Percentiles rank a stretch among this genome's conserved stretches.
These are phyloP conservation scores for Chaetura pelagica DNA, from an alignment of 2,113 vertebrate genomes.

Conservation along the genomic window DNA sequence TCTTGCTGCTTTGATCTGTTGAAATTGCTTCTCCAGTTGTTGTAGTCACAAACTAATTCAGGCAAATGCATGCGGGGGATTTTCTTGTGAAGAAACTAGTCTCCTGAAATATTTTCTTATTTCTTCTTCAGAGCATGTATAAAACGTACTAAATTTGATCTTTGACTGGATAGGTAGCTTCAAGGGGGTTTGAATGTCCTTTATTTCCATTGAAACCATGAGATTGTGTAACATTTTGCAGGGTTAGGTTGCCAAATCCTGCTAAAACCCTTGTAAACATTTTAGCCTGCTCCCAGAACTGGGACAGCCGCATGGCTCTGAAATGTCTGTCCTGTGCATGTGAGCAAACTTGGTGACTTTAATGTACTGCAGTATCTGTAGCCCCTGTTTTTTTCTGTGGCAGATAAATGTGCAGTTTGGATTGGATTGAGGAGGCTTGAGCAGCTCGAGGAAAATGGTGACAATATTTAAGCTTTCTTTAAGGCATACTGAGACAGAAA, in stretches of 20 bases:
- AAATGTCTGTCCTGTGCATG: fast-evolving
- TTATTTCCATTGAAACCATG: background rate
- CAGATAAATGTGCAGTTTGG: background rate
- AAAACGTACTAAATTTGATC: background rate
- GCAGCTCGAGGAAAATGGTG: background rate
- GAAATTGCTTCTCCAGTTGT: background rate
- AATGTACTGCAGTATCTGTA: fast-evolving
- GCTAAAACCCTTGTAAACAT: background rate
- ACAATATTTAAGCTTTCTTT: background rate
- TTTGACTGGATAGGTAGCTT: background rate
- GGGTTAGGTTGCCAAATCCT: fast-evolving
- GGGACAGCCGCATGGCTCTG: fast-evolving
- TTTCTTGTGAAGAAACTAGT: background rate
- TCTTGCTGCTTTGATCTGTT: background rate
- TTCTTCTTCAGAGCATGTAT: background rate
- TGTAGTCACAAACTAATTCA: background rate
- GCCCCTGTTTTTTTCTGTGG: no score
- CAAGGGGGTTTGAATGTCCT: background rate
- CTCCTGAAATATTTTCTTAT: background rate
- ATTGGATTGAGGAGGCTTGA: background rate
- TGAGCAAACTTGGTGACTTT: background rate
- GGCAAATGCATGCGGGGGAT: background rate
- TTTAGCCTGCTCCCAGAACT: background rate
- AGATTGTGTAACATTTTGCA: fast-evolving
- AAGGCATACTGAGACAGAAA: background rate